A percentile compares a stretch with the other conserved stretches of the same genome.
Evolutionary conservation across 2,888 invertebrate genomes (phyloP).

Genomic region (Scaeva pyrastri): DNA sequence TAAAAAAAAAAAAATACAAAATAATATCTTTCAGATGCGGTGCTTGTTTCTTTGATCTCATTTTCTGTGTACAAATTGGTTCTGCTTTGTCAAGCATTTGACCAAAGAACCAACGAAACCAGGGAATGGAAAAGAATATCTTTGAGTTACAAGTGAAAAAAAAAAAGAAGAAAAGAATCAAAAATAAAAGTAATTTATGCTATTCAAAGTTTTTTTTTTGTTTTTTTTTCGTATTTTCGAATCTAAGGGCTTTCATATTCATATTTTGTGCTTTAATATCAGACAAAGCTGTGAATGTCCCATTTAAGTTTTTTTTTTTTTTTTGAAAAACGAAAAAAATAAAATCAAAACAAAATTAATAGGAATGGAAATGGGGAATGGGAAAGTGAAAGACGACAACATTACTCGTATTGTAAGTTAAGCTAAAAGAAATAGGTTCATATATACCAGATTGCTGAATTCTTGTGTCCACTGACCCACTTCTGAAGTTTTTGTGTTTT

Average conservation of each 20-base stretch:
- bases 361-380: slow-evolving; percentile 11
- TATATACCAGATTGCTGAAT: slow-evolving; percentile 65
- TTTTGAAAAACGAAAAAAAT: neutral
- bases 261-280: slow-evolving; percentile 9
- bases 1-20: no score
- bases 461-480: slow-evolving; percentile 67
- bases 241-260: slow-evolving; percentile 33
- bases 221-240: no score
- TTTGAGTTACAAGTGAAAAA: slow-evolving; percentile 13
- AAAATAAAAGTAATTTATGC: slow-evolving; percentile 42
- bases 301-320: slow-evolving; percentile 22
- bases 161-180: neutral
- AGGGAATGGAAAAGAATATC: slow-evolving; percentile 16
- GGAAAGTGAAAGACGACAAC: slow-evolving; percentile 24
- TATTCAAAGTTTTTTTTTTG: slow-evolving; percentile 18
- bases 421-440: slow-evolving; percentile 5
- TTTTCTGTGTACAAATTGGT: slow-evolving; percentile 28
- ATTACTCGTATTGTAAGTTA: neutral
- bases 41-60: slow-evolving; percentile 26
- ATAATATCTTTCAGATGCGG: slow-evolving; percentile 12
- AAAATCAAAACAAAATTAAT: slow-evolving; percentile 18
- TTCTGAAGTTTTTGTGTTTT: slow-evolving; percentile 41
- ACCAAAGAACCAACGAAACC: slow-evolving; percentile 16
- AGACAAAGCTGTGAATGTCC: slow-evolving; percentile 31
- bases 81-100: slow-evolving; percentile 43